phyloP scores from a whole-genome alignment of 2,113 vertebrate genomes.

The Chaenocephalus aceratus region DNA sequence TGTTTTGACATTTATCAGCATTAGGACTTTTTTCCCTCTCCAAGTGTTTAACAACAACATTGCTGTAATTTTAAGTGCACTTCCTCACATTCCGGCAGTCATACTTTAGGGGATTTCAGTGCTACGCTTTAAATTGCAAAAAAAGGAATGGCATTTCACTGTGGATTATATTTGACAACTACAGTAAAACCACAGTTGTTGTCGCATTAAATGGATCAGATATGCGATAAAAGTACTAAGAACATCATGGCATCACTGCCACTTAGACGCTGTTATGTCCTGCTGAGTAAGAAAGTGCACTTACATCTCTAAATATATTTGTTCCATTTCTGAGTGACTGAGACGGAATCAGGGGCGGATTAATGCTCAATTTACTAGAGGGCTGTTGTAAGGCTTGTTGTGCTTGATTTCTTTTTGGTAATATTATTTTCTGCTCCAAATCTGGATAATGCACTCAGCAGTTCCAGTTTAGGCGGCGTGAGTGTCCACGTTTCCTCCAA shows the following conservation, averaged over 20 bases:
- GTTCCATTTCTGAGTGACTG: slow-evolving; percentile 26
- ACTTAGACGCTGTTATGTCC: slow-evolving; percentile 16
- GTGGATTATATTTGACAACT: slow-evolving; percentile 16
- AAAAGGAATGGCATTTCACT: neutral
- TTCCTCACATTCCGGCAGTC: neutral
- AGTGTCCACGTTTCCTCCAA: slow-evolving; percentile 22
- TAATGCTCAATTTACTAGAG: slow-evolving; percentile 30
- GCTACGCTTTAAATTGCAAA: slow-evolving; percentile 4
- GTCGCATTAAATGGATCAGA: slow-evolving; percentile 25
- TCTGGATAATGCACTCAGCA: slow-evolving; percentile 44
- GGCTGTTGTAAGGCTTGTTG: slow-evolving; percentile 20
- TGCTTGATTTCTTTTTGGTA: neutral
- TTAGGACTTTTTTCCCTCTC: slow-evolving; percentile 3
- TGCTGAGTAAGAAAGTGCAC: slow-evolving; percentile 1
- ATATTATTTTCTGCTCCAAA: slow-evolving; percentile 43
- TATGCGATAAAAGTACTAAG: slow-evolving; percentile 6
- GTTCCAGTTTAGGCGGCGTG: slow-evolving; percentile 13
- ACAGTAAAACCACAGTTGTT: neutral
- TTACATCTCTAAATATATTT: slow-evolving; percentile 31
- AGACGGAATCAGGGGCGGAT: slow-evolving; percentile 14
- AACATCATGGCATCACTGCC: slow-evolving; percentile 9
- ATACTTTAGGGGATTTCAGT: neutral
- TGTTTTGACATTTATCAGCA: slow-evolving; percentile 53
- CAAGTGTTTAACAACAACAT: neutral
- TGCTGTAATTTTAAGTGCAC: neutral